Percentiles rank a stretch among this genome's conserved stretches.
Evolutionary conservation across 37 sponge, comb jelly and placozoan species (phyloP).

Genomic region (Eunapius fragilis): DNA sequence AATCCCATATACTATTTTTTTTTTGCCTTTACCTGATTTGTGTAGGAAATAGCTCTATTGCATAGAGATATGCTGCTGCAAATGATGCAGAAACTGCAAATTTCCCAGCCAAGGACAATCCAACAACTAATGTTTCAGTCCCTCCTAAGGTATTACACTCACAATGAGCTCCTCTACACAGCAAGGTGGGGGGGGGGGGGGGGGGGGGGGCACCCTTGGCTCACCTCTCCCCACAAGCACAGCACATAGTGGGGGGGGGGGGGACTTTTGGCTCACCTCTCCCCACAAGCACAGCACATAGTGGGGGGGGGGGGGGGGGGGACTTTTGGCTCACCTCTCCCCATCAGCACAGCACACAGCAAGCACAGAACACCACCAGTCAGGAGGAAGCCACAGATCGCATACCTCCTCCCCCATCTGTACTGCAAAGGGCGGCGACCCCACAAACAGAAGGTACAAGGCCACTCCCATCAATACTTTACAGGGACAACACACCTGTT

Average conservation of each 20-base stretch:
- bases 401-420: not conserved
- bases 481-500: slow-evolving; percentile 23
- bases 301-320: too few relatives aligned
- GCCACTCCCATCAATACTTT: not conserved
- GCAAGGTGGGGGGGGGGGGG: too few relatives aligned
- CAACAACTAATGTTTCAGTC: not conserved
- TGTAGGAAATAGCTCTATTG: slow-evolving; percentile 75
- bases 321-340: not conserved
- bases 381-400: not conserved
- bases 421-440: not conserved
- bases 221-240: too few relatives aligned
- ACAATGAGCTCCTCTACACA: too few relatives aligned
- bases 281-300: too few relatives aligned
- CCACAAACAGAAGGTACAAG: too few relatives aligned
- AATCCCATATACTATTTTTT: not conserved
- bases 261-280: too few relatives aligned
- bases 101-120: slow-evolving; percentile 54
- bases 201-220: too few relatives aligned
- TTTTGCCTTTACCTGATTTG: slow-evolving; percentile 57
- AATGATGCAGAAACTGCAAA: slow-evolving; percentile 64
- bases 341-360: not conserved
- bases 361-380: not conserved
- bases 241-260: too few relatives aligned
- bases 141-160: not conserved
- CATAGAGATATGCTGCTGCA: slow-evolving; percentile 50